Conservation (phyloP, 2,113 vertebrate species). For the Porphyrio hochstetteri region DNA sequence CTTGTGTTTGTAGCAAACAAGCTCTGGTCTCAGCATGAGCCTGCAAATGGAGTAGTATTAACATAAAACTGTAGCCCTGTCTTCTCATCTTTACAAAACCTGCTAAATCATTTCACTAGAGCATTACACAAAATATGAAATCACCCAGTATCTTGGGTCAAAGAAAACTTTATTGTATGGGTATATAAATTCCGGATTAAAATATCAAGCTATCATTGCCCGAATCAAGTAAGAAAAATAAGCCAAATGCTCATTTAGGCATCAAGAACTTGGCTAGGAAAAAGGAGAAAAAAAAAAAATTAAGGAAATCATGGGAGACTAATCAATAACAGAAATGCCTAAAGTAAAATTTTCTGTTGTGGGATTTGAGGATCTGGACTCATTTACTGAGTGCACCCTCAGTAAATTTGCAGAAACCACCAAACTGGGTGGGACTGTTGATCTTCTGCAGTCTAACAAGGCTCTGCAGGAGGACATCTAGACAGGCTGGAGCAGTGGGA, state of each 20-base stretch:
- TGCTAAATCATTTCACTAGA: background rate
- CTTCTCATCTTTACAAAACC: background rate
- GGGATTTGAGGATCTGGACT: background rate
- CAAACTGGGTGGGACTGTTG: accelerated
- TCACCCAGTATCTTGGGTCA: background rate
- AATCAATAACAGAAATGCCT: background rate
- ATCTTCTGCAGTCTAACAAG: background rate
- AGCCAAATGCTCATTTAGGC: background rate
- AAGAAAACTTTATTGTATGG: background rate
- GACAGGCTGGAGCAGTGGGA: accelerated
- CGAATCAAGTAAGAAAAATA: background rate
- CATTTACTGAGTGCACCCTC: background rate
- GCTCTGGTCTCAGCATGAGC: background rate
- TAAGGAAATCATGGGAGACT: background rate
- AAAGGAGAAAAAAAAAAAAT: background rate
- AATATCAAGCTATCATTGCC: background rate
- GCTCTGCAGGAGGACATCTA: background rate
- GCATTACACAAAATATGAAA: background rate
- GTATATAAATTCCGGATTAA: background rate
- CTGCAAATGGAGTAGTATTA: background rate
- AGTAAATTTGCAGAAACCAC: background rate
- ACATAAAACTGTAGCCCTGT: background rate
- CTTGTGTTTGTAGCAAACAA: background rate
- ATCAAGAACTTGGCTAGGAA: background rate
- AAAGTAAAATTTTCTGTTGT: background rate